Conservation (phyloP, 2,113 vertebrate species). For the Rhegmatorhina hoffmannsi region DNA sequence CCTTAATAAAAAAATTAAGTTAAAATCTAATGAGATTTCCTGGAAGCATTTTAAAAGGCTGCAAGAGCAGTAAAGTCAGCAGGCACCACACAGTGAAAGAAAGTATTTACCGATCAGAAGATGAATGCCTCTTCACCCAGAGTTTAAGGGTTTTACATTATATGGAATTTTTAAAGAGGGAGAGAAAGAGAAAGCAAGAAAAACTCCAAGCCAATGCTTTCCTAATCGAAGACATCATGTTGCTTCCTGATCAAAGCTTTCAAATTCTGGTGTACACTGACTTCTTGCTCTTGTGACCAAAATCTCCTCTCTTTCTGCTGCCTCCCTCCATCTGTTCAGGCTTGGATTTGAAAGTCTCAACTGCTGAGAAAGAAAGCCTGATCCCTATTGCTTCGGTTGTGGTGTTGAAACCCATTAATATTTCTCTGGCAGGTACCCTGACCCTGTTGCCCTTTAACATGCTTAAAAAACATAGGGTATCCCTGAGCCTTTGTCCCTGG, state of each 20-base stretch:
- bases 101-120: slow-evolving; percentile 21
- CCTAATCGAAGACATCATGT: background rate
- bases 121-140: background rate
- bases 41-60: slow-evolving; percentile 35
- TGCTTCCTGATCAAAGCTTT: background rate
- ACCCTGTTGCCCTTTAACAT: slow-evolving; percentile 41
- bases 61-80: background rate
- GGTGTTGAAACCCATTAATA: slow-evolving; percentile 15
- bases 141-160: background rate
- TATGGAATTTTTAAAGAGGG: background rate
- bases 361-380: background rate
- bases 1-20: slow-evolving; percentile 18
- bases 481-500: slow-evolving; percentile 47
- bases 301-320: background rate
- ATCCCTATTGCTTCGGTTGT: background rate
- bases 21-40: slow-evolving; percentile 13
- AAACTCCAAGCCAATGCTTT: background rate
- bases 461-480: background rate
- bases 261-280: background rate
- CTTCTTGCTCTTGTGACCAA: background rate
- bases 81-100: background rate
- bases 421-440: slow-evolving; percentile 31
- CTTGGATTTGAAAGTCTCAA: background rate
- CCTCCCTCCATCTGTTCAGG: background rate
- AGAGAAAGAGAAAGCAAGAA: background rate